Percentiles rank a stretch among this genome's conserved stretches.
Evolutionary conservation across 1,140 invertebrate genomes (phyloP).

Genomic region (Cherax quadricarinatus): DNA sequence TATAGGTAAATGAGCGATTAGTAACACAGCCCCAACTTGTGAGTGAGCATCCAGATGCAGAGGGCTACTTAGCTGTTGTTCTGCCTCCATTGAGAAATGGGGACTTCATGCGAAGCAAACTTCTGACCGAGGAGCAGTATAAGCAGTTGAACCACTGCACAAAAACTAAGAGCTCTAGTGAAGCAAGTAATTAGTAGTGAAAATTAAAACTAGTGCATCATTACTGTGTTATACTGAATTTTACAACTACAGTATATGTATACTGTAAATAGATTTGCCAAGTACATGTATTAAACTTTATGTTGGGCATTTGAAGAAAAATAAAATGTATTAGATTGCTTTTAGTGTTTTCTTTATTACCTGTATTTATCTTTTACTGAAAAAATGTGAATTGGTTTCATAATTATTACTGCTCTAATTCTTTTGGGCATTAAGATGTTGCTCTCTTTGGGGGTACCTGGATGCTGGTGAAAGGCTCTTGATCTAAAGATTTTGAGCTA

Average conservation of each 20-base stretch:
- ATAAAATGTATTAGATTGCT: neutral
- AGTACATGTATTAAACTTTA: neutral
- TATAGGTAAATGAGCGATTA: slow-evolving; percentile 87
- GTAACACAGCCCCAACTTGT: slow-evolving; percentile 83
- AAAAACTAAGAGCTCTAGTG: neutral
- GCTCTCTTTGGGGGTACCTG: too few relatives aligned
- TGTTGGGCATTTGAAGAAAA: neutral
- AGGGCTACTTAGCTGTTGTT: slow-evolving; percentile 87
- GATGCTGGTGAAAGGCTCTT: too few relatives aligned
- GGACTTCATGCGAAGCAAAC: slow-evolving; percentile 1
- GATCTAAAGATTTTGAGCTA: too few relatives aligned
- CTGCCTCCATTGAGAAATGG: slow-evolving; percentile 15
- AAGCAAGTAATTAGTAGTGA: neutral
- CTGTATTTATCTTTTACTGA: neutral
- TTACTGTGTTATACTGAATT: too few relatives aligned
- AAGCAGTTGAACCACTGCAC: neutral
- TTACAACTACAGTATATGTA: too few relatives aligned
- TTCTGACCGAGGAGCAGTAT: slow-evolving; percentile 18
- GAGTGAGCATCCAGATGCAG: slow-evolving; percentile 80
- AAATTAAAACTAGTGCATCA: too few relatives aligned
- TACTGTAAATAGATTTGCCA: too few relatives aligned
- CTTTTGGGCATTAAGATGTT: too few relatives aligned
- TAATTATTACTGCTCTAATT: too few relatives aligned
- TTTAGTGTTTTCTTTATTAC: neutral
- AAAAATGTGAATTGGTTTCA: too few relatives aligned